Percentiles rank a stretch among this genome's conserved stretches.
These are phyloP conservation scores for Bolinopsis microptera DNA, from an alignment of 37 sponge, comb jelly and placozoan genomes.

Conservation along the genomic window DNA sequence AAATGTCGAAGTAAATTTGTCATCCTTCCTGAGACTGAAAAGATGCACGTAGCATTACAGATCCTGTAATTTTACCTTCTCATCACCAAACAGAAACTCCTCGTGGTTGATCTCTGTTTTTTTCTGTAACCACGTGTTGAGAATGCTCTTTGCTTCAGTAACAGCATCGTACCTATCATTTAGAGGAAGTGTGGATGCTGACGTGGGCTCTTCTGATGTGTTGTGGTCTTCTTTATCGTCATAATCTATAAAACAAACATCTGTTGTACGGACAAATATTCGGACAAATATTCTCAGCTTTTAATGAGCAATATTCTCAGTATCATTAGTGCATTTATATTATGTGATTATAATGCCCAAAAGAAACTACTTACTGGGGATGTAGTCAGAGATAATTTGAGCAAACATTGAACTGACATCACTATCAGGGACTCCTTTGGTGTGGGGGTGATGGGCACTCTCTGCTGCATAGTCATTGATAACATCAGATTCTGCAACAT, in stretches of 20 bases:
- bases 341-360: no score
- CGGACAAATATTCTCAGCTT: not conserved
- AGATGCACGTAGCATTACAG: no score
- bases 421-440: not conserved
- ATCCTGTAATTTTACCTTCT: no score
- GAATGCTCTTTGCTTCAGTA: slow-evolving; percentile 8
- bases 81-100: not conserved
- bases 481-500: not conserved
- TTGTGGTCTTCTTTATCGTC: not conserved
- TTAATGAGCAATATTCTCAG: no score
- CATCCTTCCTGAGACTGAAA: no score
- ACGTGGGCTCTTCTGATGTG: not conserved
- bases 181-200: not conserved
- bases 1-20: no score
- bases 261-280: no score
- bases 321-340: no score
- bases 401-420: slow-evolving; percentile 14
- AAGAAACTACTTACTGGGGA: not conserved
- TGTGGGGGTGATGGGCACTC: not conserved
- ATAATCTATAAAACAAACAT: slow-evolving; percentile 1
- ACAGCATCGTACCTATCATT: slow-evolving; percentile 37
- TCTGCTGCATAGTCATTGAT: not conserved
- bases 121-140: not conserved
- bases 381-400: slow-evolving; percentile 14
- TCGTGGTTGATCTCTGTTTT: not conserved